Base-by-base conservation (phyloP, 2,113 vertebrate species). In the Lepisosteus oculatus region DNA sequence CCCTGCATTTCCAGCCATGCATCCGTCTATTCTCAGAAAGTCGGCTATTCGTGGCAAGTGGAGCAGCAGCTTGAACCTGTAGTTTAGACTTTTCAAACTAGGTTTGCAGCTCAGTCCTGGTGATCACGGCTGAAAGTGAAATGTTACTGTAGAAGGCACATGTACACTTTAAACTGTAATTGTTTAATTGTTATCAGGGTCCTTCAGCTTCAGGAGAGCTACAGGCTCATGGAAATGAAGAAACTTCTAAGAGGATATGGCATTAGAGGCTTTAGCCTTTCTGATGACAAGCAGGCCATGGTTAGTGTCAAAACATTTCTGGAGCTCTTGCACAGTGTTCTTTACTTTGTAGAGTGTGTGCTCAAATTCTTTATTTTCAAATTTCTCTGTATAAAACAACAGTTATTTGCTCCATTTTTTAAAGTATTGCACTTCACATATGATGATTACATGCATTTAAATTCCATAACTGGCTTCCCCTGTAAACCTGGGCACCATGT, bases 221-320 rank as follows among this genome's bases (percentile, higher is more conserved):
- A 96, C 81, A 85, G 77, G 43, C 85, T 98, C 41, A 99, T 99
- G 97, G 96, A 98, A 80, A 96, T 99, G 82, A 96, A 96, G 83
- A 98, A 95, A 70, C 93, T 98, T 72, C 83, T 99, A 71, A 84
- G 94, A 73, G 91, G 89, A 44, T 97, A 98, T 59, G 96, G 97
- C 9, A 94, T 99, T 82, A 92, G 95, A 71, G 96, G 93, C 66
- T 91, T 93, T 77, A 96, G 94, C 73, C 92, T 96, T 70, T 86
- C 95, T 43, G 94, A 90, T 78, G 86, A 88, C 71, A 93, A 89
- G 14, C 86, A 96, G 72, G 92, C 95, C 56, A 92, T 96, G 96
- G 97, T 95, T 69, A 81, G 81, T 63, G 2, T 55, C 3, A 14
- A 45, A 14, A 2, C 29, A 11, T 12, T 8, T 43, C 43, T 47